A percentile compares a stretch with the other conserved stretches of the same genome.
These are phyloP conservation scores for Galleria mellonella DNA, from an alignment of 1,140 invertebrate genomes.

Conservation along the genomic window DNA sequence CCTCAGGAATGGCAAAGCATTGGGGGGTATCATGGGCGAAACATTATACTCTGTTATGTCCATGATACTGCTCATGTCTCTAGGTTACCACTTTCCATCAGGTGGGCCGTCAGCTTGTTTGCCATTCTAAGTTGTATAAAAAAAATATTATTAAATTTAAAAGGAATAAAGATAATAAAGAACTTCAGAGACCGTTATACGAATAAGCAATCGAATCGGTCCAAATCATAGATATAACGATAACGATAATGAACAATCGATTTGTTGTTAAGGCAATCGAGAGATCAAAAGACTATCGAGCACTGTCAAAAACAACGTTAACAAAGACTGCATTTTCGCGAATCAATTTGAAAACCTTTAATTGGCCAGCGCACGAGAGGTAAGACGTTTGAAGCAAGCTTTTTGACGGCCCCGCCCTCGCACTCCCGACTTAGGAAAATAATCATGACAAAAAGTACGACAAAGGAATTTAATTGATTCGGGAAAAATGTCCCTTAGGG, in stretches of 20 bases:
- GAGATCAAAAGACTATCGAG: conserved; percentile 25
- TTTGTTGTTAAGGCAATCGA: conserved; percentile 8
- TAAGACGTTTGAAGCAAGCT: conserved; percentile 29
- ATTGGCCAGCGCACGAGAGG: conserved; percentile 40
- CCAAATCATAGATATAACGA: too few species aligned
- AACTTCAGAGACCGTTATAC: too few species aligned
- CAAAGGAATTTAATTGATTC: conserved; percentile 65
- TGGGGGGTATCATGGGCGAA: too few species aligned
- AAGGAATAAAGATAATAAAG: too few species aligned
- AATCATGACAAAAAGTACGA: conserved; percentile 43
- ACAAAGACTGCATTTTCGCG: conserved; percentile 43
- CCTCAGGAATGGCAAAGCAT: too few species aligned
- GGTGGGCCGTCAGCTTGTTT: too few species aligned
- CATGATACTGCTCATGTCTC: too few species aligned
- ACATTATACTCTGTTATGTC: too few species aligned
- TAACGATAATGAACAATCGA: background rate
- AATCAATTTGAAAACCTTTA: conserved; percentile 66
- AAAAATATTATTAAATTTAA: too few species aligned
- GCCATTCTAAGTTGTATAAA: too few species aligned
- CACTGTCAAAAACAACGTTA: conserved; percentile 51
- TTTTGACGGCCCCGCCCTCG: conserved; percentile 37
- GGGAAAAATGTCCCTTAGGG: conserved; percentile 34
- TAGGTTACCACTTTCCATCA: too few species aligned
- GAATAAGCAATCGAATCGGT: too few species aligned
- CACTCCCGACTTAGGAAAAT: conserved; percentile 43